Evolutionary conservation across 1,140 invertebrate genomes (phyloP), one percentile per base, ranked within the genome.

Genomic region (Drosophila rhopaloa): DNA sequence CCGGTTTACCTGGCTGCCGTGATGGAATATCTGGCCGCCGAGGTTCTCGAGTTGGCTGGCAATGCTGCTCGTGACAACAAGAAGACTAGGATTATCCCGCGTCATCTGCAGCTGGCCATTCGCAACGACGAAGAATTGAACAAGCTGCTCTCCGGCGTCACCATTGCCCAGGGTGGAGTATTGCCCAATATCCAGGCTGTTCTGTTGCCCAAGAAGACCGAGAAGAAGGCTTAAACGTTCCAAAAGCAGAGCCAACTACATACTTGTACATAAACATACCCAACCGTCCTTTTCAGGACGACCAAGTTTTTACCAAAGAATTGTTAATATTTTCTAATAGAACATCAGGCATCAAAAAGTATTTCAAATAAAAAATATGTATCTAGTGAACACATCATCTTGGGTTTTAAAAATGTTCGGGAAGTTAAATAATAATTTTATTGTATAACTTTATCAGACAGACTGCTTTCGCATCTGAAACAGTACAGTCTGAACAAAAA

Each of bases 91-190:
- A 96, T 98, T 41, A 96, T 96, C 57, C 97, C 97, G 0, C 94
- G 97, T 51, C 97, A 98, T 91, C 93, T 98, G 2, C 94, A 97
- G 67, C 91, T 98, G 50, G 97, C 97, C 7, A 96, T 98, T 16
- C 94, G 96, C 40, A 97, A 97, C 92, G 97, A 98, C 93, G 96
- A 97, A 76, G 97, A 98, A 90, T 93, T 98, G 70, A 96, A 96
- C 85, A 95, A 95, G 91, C 93, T 98, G 53, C 91, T 98, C 13
- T 94, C 95, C 46, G 95, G 96, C 53, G 96, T 97, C 0, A 97
- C 96, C 4, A 97, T 98, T 75, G 95, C 97, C 10, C 95, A 97
- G 90, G 96, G 96, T 70, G 97, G 97, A 74, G 97, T 97, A 1
- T 79, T 97, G 41, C 97, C 96, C 4, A 95, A 95, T 76, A 97